Percentiles rank a stretch among this genome's conserved stretches.
These are phyloP conservation scores for Melanotaenia duboulayi DNA, from an alignment of 2,113 vertebrate genomes.

Conservation along the genomic window DNA sequence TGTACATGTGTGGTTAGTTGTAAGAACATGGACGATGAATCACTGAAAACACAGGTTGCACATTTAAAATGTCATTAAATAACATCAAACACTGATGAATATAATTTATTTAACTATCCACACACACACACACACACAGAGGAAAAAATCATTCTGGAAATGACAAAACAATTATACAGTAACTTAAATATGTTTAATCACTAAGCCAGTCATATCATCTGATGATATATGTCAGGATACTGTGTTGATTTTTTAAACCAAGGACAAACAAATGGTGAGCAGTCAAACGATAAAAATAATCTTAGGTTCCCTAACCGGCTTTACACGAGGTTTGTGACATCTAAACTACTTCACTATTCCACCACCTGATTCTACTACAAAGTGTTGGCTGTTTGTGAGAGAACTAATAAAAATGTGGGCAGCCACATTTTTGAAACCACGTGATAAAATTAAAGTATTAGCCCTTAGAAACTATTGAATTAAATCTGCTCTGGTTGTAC, in stretches of 20 bases:
- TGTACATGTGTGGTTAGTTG: constrained; percentile 36
- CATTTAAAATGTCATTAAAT: constrained; percentile 1
- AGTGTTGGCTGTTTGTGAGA: background rate
- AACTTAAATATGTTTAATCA: no score
- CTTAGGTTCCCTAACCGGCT: background rate
- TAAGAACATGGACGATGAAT: constrained; percentile 29
- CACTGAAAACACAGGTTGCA: constrained; percentile 17
- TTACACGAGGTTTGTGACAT: background rate
- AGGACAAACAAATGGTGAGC: constrained; percentile 33
- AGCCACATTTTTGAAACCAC: background rate
- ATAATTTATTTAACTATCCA: background rate
- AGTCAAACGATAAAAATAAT: constrained; percentile 30
- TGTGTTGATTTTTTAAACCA: constrained; percentile 31
- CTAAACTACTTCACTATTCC: constrained; percentile 10
- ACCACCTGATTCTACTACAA: background rate
- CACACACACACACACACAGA: background rate
- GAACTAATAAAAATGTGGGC: background rate
- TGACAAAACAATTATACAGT: no score
- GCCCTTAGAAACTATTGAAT: constrained; percentile 1
- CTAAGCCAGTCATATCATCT: no score
- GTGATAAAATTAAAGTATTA: constrained; percentile 21
- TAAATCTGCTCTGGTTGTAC: constrained; percentile 16
- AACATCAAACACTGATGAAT: background rate
- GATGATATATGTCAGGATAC: constrained; percentile 8
- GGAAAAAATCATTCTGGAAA: background rate